These are phyloP conservation scores for Peribatodes rhomboidaria DNA, from an alignment of 2,888 invertebrate genomes.

Conservation along the genomic window DNA sequence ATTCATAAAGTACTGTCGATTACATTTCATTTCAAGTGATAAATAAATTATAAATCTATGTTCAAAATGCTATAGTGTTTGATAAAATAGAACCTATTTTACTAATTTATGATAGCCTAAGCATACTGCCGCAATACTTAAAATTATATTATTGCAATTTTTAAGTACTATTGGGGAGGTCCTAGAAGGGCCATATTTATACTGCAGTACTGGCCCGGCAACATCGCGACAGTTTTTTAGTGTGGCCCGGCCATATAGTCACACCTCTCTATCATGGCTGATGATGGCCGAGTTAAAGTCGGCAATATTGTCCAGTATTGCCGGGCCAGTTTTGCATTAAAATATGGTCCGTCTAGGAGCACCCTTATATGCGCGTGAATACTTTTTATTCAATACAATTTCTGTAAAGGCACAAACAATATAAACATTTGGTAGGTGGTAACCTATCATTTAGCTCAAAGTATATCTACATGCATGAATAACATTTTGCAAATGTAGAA, in stretches of 20 bases:
- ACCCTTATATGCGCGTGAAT: constrained; percentile 35
- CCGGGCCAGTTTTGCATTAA: no score
- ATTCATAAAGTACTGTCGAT: constrained; percentile 26
- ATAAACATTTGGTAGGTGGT: constrained; percentile 58
- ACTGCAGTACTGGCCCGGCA: no score
- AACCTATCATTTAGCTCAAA: constrained; percentile 45
- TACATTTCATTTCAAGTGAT: constrained; percentile 15
- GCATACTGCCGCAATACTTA: constrained; percentile 67
- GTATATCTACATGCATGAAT: constrained; percentile 40
- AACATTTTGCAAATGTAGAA: constrained; percentile 51
- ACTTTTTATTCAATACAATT: constrained; percentile 45
- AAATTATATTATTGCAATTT: constrained; percentile 65
- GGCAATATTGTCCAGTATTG: no score
- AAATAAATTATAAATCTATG: constrained; percentile 38
- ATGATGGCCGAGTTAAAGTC: no score
- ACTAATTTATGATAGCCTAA: constrained; percentile 49
- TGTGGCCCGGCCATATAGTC: no score
- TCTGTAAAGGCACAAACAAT: constrained; percentile 82
- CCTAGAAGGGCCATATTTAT: no score
- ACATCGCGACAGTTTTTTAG: no score
- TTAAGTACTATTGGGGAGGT: constrained; percentile 74
- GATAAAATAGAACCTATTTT: constrained; percentile 59
- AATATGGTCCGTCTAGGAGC: no score
- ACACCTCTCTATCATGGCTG: no score
- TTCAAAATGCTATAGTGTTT: constrained; percentile 67